A percentile compares a stretch with the other conserved stretches of the same genome.
phyloP scores from a whole-genome alignment of 2,888 invertebrate genomes.

The Achlya flavicornis region DNA sequence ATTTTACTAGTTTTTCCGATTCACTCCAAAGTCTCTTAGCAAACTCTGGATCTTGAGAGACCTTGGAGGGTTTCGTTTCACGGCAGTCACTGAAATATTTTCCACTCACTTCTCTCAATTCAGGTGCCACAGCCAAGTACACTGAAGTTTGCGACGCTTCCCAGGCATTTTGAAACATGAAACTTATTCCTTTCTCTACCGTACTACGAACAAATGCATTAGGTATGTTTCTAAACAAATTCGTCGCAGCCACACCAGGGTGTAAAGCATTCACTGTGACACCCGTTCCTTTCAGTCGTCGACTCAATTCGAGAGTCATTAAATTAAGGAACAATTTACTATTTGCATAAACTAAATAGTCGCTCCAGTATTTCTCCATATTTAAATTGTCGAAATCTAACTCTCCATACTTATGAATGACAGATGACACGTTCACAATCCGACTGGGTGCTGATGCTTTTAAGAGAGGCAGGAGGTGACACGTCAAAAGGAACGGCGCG shows the following conservation, averaged over 20 bases:
- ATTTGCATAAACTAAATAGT: constrained; percentile 74
- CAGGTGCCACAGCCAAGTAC: constrained; percentile 81
- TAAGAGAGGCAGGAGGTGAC: constrained; percentile 79
- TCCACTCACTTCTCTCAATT: constrained; percentile 84
- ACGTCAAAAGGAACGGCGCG: constrained; percentile 88
- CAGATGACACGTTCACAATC: constrained; percentile 86
- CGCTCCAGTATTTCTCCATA: constrained; percentile 81
- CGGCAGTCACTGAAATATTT: constrained; percentile 86
- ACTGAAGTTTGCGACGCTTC: constrained; percentile 88
- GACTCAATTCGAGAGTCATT: constrained; percentile 85
- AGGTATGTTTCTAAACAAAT: constrained; percentile 85
- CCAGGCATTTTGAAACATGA: constrained; percentile 82
- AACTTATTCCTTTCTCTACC: constrained; percentile 52
- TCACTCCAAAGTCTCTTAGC: constrained; percentile 86
- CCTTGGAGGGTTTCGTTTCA: constrained; percentile 74
- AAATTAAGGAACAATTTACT: constrained; percentile 86
- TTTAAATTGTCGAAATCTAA: constrained; percentile 76
- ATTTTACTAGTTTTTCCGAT: constrained; percentile 83
- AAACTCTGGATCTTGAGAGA: constrained; percentile 78
- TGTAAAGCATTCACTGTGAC: constrained; percentile 88
- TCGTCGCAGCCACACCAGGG: constrained; percentile 88
- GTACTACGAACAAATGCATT: constrained; percentile 56
- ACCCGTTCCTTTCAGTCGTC: constrained; percentile 81
- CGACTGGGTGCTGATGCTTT: constrained; percentile 85
- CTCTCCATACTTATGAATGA: constrained; percentile 79